Evolutionary conservation across 2,888 invertebrate species (phyloP).

Genomic region (Auanema sp.): DNA sequence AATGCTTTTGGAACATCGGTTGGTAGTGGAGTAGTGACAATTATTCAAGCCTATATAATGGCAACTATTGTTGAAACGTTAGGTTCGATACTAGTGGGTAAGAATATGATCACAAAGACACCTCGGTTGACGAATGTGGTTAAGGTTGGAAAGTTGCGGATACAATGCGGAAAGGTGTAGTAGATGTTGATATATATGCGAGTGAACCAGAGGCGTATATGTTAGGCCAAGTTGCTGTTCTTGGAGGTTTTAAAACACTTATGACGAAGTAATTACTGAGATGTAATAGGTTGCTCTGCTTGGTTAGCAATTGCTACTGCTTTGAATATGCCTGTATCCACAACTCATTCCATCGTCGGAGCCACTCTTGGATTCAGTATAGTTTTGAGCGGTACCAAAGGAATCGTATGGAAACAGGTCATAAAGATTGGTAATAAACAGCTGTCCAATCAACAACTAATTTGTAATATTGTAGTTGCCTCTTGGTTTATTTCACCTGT

Average conservation of each 20-base stretch:
- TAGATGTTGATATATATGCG: constrained; percentile 83
- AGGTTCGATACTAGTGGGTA: constrained; percentile 90
- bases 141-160: constrained; percentile 85
- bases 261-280: constrained; percentile 8
- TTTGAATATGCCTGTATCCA: constrained; percentile 90
- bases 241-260: constrained; percentile 69
- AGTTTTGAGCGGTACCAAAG: constrained; percentile 81
- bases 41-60: constrained; percentile 87
- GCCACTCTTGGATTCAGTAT: constrained; percentile 94
- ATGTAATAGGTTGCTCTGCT: constrained; percentile 72
- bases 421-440: constrained; percentile 72
- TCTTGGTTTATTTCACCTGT: constrained; percentile 96
- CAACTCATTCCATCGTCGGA: constrained; percentile 96
- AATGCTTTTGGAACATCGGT: constrained; percentile 85
- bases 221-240: constrained; percentile 74
- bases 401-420: constrained; percentile 81
- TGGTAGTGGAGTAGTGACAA: constrained; percentile 68
- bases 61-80: constrained; percentile 94
- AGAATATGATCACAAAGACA: constrained; percentile 61
- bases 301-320: constrained; percentile 94
- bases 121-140: not conserved
- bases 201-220: constrained; percentile 80
- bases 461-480: constrained; percentile 70
- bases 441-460: not conserved
- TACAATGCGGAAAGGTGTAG: constrained; percentile 94